These are phyloP conservation scores for Tenthredo distinguenda DNA, from an alignment of 2,888 invertebrate species.

Conservation along the genomic window DNA sequence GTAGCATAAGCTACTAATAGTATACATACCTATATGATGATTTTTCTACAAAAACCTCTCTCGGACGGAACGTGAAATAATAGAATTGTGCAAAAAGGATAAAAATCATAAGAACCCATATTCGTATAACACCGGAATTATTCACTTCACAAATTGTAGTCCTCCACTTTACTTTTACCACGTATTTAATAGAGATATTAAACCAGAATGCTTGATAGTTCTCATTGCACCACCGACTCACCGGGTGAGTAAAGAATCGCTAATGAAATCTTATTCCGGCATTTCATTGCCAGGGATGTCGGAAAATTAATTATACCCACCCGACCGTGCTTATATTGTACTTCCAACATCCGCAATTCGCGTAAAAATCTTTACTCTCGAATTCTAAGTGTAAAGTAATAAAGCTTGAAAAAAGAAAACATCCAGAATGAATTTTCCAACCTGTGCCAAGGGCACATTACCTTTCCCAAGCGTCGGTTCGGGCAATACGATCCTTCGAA, in stretches of 20 bases:
- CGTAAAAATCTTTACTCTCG: neutral
- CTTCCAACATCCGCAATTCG: neutral
- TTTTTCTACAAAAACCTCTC: neutral
- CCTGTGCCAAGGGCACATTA: neutral
- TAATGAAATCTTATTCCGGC: constrained; percentile 24
- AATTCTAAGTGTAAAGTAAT: neutral
- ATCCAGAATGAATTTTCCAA: neutral
- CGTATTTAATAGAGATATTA: neutral
- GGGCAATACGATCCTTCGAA: neutral
- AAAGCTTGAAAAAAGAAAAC: neutral
- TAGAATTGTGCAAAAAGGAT: neutral
- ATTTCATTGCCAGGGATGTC: neutral
- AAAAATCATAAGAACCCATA: neutral
- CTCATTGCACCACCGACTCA: neutral
- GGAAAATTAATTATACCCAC: neutral
- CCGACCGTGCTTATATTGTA: neutral
- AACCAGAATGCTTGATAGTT: constrained; percentile 2
- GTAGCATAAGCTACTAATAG: neutral
- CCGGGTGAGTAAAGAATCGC: neutral
- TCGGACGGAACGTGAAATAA: neutral
- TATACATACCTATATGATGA: neutral
- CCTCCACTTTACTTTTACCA: neutral
- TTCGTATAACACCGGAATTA: neutral
- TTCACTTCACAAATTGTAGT: neutral
- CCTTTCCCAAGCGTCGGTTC: neutral